Evolutionary conservation across 2,888 invertebrate species (phyloP).

Genomic region (Lasioglossum zephyrum): DNA sequence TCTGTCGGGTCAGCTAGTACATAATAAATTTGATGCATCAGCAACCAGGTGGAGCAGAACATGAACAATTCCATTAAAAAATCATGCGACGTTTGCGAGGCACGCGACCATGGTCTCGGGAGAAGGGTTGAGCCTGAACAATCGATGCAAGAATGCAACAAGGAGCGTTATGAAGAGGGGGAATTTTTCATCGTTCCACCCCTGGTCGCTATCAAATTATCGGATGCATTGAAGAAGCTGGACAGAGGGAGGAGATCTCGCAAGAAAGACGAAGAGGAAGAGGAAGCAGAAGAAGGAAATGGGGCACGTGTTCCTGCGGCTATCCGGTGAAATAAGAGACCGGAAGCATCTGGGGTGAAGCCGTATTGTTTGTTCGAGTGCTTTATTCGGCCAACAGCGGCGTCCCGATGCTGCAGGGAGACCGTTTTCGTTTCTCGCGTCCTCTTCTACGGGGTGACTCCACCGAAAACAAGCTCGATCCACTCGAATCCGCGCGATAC

Average conservation of each 20-base stretch:
- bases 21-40: neutral
- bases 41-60: too few relatives aligned
- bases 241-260: neutral
- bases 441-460: constrained; percentile 64
- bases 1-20: too few relatives aligned
- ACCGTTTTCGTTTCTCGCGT: neutral
- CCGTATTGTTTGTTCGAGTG: constrained; percentile 81
- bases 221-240: constrained; percentile 1
- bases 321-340: constrained; percentile 83
- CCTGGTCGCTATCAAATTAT: neutral
- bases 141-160: neutral
- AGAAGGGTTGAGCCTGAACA: neutral
- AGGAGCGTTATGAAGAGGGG: neutral
- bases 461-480: constrained; percentile 59
- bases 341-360: constrained; percentile 83
- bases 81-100: neutral
- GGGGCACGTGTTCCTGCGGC: constrained; percentile 79
- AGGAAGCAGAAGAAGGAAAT: constrained; percentile 71
- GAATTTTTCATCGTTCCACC: neutral
- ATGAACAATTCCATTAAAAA: too few relatives aligned
- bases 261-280: constrained; percentile 30
- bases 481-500: constrained; percentile 59
- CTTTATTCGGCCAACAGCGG: constrained; percentile 71
- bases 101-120: neutral
- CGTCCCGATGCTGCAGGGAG: constrained; percentile 41